Evolutionary conservation across 2,888 invertebrate species (phyloP).

Genomic region (Leptopilina myrica): DNA sequence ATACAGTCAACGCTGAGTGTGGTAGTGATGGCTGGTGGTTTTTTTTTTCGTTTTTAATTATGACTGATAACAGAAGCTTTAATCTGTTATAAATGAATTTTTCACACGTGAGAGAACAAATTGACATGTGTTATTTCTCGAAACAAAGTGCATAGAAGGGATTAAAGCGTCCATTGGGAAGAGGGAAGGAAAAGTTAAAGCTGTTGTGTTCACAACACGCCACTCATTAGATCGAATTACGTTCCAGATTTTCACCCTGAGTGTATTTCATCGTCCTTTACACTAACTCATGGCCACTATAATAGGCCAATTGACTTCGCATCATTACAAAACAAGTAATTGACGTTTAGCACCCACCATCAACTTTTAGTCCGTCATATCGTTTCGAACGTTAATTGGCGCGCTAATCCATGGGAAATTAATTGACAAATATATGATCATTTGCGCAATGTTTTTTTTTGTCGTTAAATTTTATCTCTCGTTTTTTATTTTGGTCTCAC

Average conservation of each 20-base stretch:
- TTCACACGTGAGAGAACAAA: slow-evolving; percentile 1
- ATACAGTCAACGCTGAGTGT: neutral
- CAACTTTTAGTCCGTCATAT: slow-evolving; percentile 31
- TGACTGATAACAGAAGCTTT: neutral
- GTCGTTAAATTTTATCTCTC: too few species aligned
- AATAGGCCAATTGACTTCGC: slow-evolving; percentile 22
- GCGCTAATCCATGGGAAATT: slow-evolving; percentile 25
- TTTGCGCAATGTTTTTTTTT: too few species aligned
- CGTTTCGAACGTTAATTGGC: slow-evolving; percentile 29
- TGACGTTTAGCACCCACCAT: slow-evolving; percentile 31
- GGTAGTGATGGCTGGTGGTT: too few species aligned
- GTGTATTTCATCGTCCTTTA: slow-evolving; percentile 6
- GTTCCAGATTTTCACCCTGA: slow-evolving; percentile 29
- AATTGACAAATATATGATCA: slow-evolving; percentile 20
- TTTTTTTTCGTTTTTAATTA: neutral
- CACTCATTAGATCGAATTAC: slow-evolving; percentile 41
- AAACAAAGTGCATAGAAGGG: slow-evolving; percentile 6
- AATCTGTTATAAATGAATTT: neutral
- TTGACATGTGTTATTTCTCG: slow-evolving; percentile 7
- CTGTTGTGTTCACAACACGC: slow-evolving; percentile 35
- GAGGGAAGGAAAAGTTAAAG: slow-evolving; percentile 38
- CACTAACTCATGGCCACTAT: slow-evolving; percentile 5
- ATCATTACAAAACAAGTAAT: slow-evolving; percentile 33
- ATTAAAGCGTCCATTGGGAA: slow-evolving; percentile 24
- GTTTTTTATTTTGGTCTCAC: neutral